Evolutionary conservation across 2,888 invertebrate genomes (phyloP), one percentile per base, ranked within the genome.

Genomic region (Acrobeloides nanus): DNA sequence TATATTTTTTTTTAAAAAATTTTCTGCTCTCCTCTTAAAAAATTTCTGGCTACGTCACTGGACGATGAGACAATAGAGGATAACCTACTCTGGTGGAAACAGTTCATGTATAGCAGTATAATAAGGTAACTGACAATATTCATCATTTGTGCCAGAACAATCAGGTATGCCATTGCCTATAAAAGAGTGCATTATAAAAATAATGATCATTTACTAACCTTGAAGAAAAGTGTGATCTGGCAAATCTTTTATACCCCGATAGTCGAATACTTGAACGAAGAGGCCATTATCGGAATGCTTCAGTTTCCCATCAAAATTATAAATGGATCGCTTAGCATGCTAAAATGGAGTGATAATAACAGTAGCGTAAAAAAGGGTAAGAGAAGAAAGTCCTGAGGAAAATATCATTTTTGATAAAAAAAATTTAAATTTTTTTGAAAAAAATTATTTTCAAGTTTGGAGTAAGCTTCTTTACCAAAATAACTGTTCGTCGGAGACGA

Each of bases 401-500:
- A n/a, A n/a, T n/a, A n/a, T n/a, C n/a, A n/a, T n/a, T n/a, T n/a
- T n/a, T n/a, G n/a, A n/a, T n/a, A n/a, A n/a, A n/a, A n/a, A n/a
- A n/a, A n/a, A n/a, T n/a, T n/a, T n/a, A n/a, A n/a, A n/a, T n/a
- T n/a, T n/a, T n/a, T n/a, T n/a, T n/a, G n/a, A n/a, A n/a, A n/a
- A n/a, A n/a, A n/a, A n/a, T n/a, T n/a, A n/a, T n/a, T n/a, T n/a
- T n/a, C n/a, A n/a, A n/a, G n/a, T n/a, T n/a, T n/a, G n/a, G n/a
- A n/a, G n/a, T n/a, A n/a, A n/a, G n/a, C n/a, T n/a, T n/a, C n/a
- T 45, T 18, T 76, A 84, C 86, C 75, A 83, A 80, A 68, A 85
- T 78, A 81, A 86, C 83, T 67, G 84, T 81, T 51, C 87, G 80
- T 77, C 86, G 84, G 40, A 85, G 84, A 26, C 83, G 80, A 12